phyloP scores from a whole-genome alignment of 2,113 vertebrate genomes.

The Colistium nudipinnis region DNA sequence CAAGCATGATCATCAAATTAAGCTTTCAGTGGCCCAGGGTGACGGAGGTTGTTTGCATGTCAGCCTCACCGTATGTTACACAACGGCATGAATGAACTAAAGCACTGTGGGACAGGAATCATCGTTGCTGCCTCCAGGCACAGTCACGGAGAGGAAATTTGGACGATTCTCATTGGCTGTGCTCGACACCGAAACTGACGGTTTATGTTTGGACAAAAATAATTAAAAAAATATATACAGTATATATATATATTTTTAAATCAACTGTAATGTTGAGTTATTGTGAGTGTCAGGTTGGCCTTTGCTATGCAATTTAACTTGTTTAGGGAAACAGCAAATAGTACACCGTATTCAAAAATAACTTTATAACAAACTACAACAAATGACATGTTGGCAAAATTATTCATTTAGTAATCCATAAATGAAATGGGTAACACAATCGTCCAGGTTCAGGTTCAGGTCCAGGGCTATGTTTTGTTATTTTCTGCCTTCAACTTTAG shows the following conservation, averaged over 20 bases:
- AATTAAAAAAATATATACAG: too few relatives aligned
- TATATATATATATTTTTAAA: not conserved
- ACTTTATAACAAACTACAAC: not conserved
- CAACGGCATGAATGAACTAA: not conserved
- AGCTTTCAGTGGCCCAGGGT: not conserved
- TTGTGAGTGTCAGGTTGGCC: slow-evolving; percentile 20
- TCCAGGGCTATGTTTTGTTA: too few relatives aligned
- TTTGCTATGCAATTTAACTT: slow-evolving; percentile 1
- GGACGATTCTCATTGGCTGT: slow-evolving; percentile 42
- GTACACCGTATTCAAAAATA: too few relatives aligned
- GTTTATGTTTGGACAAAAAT: slow-evolving; percentile 59
- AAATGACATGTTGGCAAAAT: not conserved
- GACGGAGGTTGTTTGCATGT: slow-evolving; percentile 12
- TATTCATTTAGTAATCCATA: not conserved
- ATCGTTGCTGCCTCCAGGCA: slow-evolving; percentile 72
- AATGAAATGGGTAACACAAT: not conserved
- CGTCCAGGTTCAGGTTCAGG: not conserved
- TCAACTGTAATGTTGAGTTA: not conserved
- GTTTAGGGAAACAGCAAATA: not conserved
- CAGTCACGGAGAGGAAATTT: slow-evolving; percentile 37
- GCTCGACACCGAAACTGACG: slow-evolving; percentile 67
- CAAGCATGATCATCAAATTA: not conserved
- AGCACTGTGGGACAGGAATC: slow-evolving; percentile 45
- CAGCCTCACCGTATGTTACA: slow-evolving; percentile 4
- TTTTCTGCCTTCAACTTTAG: not conserved